Evolutionary conservation across 2,113 vertebrate genomes (phyloP), one percentile per base, ranked within the genome.

Genomic region (Scomber scombrus): DNA sequence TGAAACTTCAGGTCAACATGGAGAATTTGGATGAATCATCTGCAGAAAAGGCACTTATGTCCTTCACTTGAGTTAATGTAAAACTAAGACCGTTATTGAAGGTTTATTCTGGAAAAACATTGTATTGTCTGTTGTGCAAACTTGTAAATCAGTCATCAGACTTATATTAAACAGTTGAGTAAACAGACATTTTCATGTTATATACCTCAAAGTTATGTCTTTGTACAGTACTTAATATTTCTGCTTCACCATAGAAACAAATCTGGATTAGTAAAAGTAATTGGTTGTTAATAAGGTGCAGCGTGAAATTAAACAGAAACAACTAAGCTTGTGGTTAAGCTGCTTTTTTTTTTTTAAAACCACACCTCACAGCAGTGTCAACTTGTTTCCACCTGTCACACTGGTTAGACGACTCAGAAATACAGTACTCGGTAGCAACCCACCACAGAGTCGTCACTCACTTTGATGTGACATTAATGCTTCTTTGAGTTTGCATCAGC

Each of bases 331-430:
- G 14, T 26, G 40, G 4, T 16, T 3, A 19, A 64, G 21, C 56
- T 65, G 14, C 12, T 56, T 3, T 12, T 63, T 23, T 23, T 2
- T 10, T 62, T 45, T 31, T 34, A 11, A 10, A 70, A 75, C 88
- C 85, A 80, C 89, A 64, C 88, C 87, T 85, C 13, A 12, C 14
- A 34, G 15, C 23, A 7, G 11, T 21, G 10, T 11, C 4, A 40
- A 58, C 23, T 21, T 45, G 43, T 64, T 82, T 57, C 2, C 10
- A 34, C 81, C 68, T 9, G 75, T 79, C 71, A 60, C 51, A 87
- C 91, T 19, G 83, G 92, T 88, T 84, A 11, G 45, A 56, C 31
- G 6, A 15, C 40, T 31, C 16, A 23, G 29, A 40, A 15, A 29
- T 11, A 26, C 9, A 40, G 34, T 40, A 40, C 60, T 64, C 31